Evolutionary conservation across 2,113 vertebrate genomes (phyloP).

Genomic region (Oreochromis niloticus): DNA sequence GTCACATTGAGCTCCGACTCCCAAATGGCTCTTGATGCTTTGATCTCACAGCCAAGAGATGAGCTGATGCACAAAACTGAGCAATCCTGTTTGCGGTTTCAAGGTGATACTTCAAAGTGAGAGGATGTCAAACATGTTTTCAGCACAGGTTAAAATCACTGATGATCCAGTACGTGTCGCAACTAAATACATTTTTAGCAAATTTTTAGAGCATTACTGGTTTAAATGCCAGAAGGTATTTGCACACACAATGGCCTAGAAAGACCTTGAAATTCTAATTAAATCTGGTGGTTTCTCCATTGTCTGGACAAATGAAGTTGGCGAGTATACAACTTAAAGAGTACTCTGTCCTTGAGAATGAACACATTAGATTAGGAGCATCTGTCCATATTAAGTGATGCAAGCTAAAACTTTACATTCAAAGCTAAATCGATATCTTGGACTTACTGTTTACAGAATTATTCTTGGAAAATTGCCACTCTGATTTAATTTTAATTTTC

Average conservation of each 20-base stretch:
- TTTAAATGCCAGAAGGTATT: background rate
- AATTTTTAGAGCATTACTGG: background rate
- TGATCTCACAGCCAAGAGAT: conserved; percentile 44
- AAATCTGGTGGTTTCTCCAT: background rate
- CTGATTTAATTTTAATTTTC: background rate
- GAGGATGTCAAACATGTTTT: conserved; percentile 3
- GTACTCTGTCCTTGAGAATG: background rate
- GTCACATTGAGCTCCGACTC: conserved; percentile 46
- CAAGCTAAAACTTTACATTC: background rate
- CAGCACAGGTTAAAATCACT: background rate
- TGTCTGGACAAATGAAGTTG: conserved; percentile 14
- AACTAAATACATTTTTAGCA: background rate
- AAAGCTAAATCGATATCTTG: background rate
- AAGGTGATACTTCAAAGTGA: background rate
- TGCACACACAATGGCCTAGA: background rate
- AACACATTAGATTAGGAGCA: background rate
- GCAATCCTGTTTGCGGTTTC: conserved; percentile 34
- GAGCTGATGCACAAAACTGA: conserved; percentile 31
- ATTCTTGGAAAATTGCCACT: background rate
- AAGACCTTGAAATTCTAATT: background rate
- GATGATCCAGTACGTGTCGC: background rate
- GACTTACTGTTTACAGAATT: background rate
- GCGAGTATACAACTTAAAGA: background rate
- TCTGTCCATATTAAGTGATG: background rate
- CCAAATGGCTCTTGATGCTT: conserved; percentile 50